Percentiles rank a stretch among this genome's conserved stretches.
Evolutionary conservation across 1,140 invertebrate species (phyloP).

Genomic region (Drosophila mauritiana): DNA sequence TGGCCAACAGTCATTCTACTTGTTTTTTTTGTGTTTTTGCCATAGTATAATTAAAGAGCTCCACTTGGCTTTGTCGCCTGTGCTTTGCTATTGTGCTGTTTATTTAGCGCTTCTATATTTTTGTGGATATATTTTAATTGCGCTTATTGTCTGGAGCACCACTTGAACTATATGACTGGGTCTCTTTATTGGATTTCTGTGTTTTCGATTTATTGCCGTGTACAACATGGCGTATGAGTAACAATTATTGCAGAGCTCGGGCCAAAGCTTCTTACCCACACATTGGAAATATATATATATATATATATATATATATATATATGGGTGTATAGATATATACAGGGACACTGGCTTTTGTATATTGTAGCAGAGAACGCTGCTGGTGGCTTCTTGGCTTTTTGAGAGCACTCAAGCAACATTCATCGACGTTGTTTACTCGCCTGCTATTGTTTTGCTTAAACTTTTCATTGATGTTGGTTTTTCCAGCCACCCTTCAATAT

Average conservation of each 20-base stretch:
- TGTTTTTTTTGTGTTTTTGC: conserved; percentile 10
- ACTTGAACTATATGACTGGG: conserved; percentile 17
- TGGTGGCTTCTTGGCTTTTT: conserved; percentile 53
- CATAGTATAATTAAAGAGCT: conserved; percentile 67
- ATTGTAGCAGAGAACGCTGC: conserved; percentile 12
- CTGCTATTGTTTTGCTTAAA: conserved; percentile 79
- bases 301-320: background rate
- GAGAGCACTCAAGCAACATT: conserved; percentile 71
- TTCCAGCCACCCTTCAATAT: conserved; percentile 41
- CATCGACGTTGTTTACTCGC: conserved; percentile 78
- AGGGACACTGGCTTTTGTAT: conserved; percentile 27
- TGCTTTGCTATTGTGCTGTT: conserved; percentile 4
- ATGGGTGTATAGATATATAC: conserved; percentile 9
- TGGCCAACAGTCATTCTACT: background rate
- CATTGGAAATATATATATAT: conserved; percentile 7
- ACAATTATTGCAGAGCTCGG: conserved; percentile 44
- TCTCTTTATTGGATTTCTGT: conserved; percentile 31
- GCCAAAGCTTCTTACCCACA: conserved; percentile 16
- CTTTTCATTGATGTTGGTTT: conserved; percentile 82
- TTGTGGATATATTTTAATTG: conserved; percentile 57
- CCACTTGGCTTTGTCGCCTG: conserved; percentile 51
- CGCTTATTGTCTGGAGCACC: conserved; percentile 32
- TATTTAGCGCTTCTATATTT: conserved; percentile 17
- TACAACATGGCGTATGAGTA: conserved; percentile 73
- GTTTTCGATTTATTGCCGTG: conserved; percentile 56